Base-by-base conservation (phyloP, 2,113 vertebrate species). In the Tupaia chinensis region DNA sequence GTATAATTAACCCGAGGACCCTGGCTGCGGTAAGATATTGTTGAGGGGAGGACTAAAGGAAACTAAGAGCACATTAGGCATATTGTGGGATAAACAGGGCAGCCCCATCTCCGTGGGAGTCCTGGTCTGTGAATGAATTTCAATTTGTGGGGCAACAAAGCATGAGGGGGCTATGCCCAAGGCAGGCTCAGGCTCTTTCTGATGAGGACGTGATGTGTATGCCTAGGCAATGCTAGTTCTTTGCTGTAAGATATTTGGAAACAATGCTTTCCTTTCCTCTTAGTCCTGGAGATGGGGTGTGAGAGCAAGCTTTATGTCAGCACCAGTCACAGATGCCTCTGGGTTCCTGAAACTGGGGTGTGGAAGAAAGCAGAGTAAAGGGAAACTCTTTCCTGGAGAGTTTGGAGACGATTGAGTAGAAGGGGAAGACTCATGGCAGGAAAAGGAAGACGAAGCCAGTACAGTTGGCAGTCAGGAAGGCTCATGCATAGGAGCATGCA, bases 1-100 rank as follows among this genome's bases (percentile, higher is more conserved):
- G 77, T 93, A 87, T 93, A 94, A 97, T 97, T 97, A 97, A 97
- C 93, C 95, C 11, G 0, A 87, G 72, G 84, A 95, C 87, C 92
- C 96, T 90, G 87, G 83, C 27, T 83, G 53, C 9, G 22, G 53
- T 20, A 87, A 96, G 84, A 96, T 80, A 94, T 81, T 86, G 79
- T 89, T 89, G 80, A 80, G 16, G 34, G 86, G 69, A 84, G 81
- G 88, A 86, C 89, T 84, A 58, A 68, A 78, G 61, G 82, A 95
- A 92, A 96, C 69, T 84, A 82, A 69, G 54, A 80, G 69, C 63
- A 77, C 93, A 92, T 94, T 68, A 92, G 63, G 27, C 61, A 25
- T 56, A 89, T 60, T 63, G 61, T 25, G 94, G 78, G 84, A 76
- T 91, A 80, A 93, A 79, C 68, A 72, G 16, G 58, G 61, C 69